Evolutionary conservation across 2,113 vertebrate species (phyloP).

Genomic region (Taxidea taxus): DNA sequence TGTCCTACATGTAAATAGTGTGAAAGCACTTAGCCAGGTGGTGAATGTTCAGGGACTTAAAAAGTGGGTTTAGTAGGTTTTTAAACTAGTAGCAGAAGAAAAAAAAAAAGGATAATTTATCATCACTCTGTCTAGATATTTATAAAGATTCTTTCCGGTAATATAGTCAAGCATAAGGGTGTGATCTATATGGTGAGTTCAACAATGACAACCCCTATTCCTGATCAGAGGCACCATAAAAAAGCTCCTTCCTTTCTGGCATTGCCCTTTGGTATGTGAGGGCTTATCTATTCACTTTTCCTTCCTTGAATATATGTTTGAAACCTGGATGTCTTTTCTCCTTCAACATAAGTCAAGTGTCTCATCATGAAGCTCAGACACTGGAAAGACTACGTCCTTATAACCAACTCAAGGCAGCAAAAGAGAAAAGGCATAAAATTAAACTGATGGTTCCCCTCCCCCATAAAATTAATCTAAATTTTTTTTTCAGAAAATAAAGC

Average conservation of each 20-base stretch:
- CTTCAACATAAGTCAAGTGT: not conserved
- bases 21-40: constrained; percentile 29
- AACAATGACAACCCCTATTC: not conserved
- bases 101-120: constrained; percentile 35
- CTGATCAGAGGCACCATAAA: not conserved
- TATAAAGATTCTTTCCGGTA: not conserved
- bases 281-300: not conserved
- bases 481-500: not conserved
- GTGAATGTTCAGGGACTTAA: constrained; percentile 29
- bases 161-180: not conserved
- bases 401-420: not conserved
- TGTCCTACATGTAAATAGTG: not conserved
- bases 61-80: constrained; percentile 14
- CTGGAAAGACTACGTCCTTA: not conserved
- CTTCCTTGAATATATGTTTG: not conserved
- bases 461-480: not conserved
- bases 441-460: not conserved
- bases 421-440: not conserved
- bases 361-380: not conserved
- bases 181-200: not conserved
- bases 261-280: not conserved
- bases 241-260: not conserved
- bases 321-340: not conserved
- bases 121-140: not conserved
- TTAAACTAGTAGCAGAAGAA: constrained; percentile 35